A percentile compares a stretch with the other conserved stretches of the same genome.
These are phyloP conservation scores for Perognathus longimembris DNA, from an alignment of 2,113 vertebrate genomes.

Conservation along the genomic window DNA sequence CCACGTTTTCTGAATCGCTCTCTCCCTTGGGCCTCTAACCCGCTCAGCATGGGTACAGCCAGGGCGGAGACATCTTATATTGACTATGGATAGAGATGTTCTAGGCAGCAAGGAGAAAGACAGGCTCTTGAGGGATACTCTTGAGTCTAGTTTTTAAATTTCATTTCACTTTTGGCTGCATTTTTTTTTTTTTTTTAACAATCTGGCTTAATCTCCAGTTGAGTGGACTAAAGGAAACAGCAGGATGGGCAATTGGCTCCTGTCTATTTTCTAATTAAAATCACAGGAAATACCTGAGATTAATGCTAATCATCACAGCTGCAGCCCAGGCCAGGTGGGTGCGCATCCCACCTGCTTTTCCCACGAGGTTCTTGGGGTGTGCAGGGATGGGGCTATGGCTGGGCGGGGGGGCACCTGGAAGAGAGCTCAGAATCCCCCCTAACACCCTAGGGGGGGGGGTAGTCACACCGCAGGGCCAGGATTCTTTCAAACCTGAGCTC, in stretches of 20 bases:
- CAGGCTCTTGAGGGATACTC: not conserved
- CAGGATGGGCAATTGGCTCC: not conserved
- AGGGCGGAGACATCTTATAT: not conserved
- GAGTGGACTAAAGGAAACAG: conserved; percentile 22
- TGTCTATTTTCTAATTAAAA: conserved; percentile 54
- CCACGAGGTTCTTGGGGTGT: not conserved
- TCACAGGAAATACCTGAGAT: conserved; percentile 13
- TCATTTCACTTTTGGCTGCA: conserved; percentile 49
- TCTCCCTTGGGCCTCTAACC: not conserved
- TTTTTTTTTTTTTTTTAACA: not conserved
- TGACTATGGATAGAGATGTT: not conserved
- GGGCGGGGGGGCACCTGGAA: not conserved
- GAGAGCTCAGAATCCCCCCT: rapidly evolving
- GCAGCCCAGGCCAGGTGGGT: not conserved
- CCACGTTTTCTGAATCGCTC: not conserved
- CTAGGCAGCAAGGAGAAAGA: not conserved
- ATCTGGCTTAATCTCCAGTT: conserved; percentile 45
- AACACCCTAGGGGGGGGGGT: not conserved
- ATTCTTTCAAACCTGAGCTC: too few species aligned
- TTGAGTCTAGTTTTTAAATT: conserved; percentile 57
- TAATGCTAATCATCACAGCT: not conserved
- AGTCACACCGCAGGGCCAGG: not conserved
- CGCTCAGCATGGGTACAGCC: not conserved
- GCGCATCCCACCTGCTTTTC: not conserved
- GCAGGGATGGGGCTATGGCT: not conserved